Base-by-base conservation (phyloP, 2,113 vertebrate genomes). In the Elephas maximus region DNA sequence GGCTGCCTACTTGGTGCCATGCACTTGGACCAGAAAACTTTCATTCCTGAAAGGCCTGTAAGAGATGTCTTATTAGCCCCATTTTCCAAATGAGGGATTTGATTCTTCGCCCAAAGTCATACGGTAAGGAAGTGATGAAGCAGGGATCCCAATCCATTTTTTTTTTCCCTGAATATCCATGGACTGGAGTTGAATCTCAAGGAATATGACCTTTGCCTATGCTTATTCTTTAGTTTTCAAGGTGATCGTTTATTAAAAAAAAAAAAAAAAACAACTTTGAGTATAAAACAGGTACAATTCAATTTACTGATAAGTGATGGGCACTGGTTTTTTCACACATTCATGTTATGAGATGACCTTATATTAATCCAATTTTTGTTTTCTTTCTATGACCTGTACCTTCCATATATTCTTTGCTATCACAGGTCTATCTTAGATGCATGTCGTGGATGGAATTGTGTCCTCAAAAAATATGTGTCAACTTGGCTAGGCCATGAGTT, bases 171-270 rank as follows among this genome's bases (percentile, higher is more conserved):
- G 79, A 63, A 91, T 93, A 88, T 92, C 41, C 8, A 41, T 62
- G 71, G 28, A 81, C 30, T 67, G 12, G 21, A 79, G 23, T 79
- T 82, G 78, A 91, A 69, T 85, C 2, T 74, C 53, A 77, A 76
- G 91, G 76, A 87, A 69, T 73, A 8, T 71, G 85, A 65, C 33
- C 80, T 92, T 93, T 95, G 45, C 62, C 73, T 57, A 7, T 94
- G 41, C 17, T 82, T 89, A 48, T 74, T 77, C 48, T 91, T 96
- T 45, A 63, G 37, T 94, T 97, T 95, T 28, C 41, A 83, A 93
- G 83, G 80, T 28, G 45, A 83, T 28, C 87, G 3, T 17, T 41
- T 89, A 65, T 30, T 90, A 73, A 23, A 65, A 83, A 90, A 85
- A 28, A 69, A 74, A 74, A 8, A 21, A 41, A 20, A 57, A 91